phyloP scores from a whole-genome alignment of 2,797 vertebrate genomes.

The Masticophis lateralis region DNA sequence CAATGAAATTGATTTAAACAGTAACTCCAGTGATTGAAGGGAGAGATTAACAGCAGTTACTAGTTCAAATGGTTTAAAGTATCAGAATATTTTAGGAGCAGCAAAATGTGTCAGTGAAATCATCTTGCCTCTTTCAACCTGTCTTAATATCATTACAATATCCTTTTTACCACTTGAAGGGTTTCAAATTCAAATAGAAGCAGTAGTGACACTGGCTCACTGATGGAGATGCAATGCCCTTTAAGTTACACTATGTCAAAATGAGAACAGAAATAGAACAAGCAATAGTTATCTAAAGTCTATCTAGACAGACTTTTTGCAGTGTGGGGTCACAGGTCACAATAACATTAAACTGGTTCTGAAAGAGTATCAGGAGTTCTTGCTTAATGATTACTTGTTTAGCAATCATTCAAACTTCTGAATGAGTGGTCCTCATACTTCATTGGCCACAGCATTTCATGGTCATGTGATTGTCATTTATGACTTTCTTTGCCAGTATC shows the following conservation, averaged over 20 bases:
- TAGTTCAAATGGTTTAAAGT: not conserved
- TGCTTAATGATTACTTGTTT: not conserved
- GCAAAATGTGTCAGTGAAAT: not conserved
- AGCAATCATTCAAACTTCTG: not conserved
- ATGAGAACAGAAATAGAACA: not conserved
- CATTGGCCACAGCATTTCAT: not conserved
- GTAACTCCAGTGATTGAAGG: not conserved
- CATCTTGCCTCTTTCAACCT: not conserved
- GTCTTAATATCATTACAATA: not conserved
- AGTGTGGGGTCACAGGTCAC: not conserved
- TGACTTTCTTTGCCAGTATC: not conserved
- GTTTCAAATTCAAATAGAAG: not conserved
- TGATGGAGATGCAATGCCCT: not conserved
- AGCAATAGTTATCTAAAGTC: not conserved
- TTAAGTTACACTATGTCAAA: not conserved
- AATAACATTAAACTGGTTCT: not conserved
- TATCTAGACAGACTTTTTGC: not conserved
- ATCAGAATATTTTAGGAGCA: not conserved
- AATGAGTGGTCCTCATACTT: not conserved
- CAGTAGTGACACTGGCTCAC: not conserved
- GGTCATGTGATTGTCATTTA: not conserved
- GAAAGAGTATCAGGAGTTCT: not conserved
- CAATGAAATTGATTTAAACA: slow-evolving; percentile 17
- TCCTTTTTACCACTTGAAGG: not conserved
- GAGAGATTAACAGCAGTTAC: not conserved